Conservation (phyloP, 2,888 invertebrate species). For the Saturnia pavonia region DNA sequence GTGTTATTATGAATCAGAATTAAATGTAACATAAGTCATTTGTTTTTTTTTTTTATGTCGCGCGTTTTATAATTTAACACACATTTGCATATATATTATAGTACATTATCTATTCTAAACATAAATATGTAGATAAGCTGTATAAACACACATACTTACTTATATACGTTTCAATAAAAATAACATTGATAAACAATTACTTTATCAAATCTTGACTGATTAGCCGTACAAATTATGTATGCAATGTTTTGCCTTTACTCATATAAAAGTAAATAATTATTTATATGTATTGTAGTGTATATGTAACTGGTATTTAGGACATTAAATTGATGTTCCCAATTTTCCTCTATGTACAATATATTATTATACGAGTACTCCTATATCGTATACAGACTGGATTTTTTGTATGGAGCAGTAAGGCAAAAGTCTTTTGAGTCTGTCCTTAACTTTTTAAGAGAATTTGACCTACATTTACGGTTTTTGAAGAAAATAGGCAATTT, state of each 20-base stretch:
- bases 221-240: background rate
- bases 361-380: too few species aligned
- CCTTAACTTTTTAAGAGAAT: too few species aligned
- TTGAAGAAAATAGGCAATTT: too few species aligned
- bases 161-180: background rate
- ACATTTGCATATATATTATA: background rate
- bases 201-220: constrained; percentile 1
- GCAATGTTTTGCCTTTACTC: background rate
- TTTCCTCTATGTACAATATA: too few species aligned
- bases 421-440: too few species aligned
- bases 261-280: background rate
- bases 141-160: background rate
- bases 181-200: background rate
- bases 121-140: background rate
- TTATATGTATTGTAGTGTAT: background rate
- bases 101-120: background rate
- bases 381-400: too few species aligned
- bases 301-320: background rate
- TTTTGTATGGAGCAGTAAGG: too few species aligned
- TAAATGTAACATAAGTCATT: background rate
- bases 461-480: too few species aligned
- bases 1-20: background rate
- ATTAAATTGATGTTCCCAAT: too few species aligned
- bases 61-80: background rate
- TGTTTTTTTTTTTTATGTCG: background rate